Conservation (phyloP, 2,888 invertebrate species). For the Leuctra nigra region DNA sequence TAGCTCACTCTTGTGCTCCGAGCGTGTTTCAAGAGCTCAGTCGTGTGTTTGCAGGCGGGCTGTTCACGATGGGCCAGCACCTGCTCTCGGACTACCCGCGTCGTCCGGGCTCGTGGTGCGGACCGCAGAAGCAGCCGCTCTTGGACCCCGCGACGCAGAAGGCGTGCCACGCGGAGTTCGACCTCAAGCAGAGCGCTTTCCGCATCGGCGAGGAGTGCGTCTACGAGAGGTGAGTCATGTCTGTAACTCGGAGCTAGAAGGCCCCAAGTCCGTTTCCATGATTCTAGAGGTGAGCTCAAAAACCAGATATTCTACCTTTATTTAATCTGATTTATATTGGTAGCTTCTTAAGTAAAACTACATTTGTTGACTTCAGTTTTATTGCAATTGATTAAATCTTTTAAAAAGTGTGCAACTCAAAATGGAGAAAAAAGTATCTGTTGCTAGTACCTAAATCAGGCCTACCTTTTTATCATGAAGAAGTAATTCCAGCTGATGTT, state of each 20-base stretch:
- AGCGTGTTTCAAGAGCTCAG: no score
- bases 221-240: slow-evolving; percentile 45
- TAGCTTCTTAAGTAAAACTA: not conserved
- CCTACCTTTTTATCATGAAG: no score
- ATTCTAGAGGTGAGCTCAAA: no score
- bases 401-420: no score
- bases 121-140: slow-evolving; percentile 36
- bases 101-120: slow-evolving; percentile 48
- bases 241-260: not conserved
- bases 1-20: no score
- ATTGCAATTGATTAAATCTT: not conserved
- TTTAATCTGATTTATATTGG: no score
- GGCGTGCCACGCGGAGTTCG: slow-evolving; percentile 47
- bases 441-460: no score
- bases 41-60: no score
- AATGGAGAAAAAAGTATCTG: no score
- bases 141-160: slow-evolving; percentile 40
- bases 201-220: slow-evolving; percentile 65
- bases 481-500: no score
- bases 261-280: no score
- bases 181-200: slow-evolving; percentile 54
- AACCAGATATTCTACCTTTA: no score
- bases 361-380: not conserved
- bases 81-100: slow-evolving; percentile 45
- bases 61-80: slow-evolving; percentile 49